Percentiles rank a stretch among this genome's conserved stretches.
These are phyloP conservation scores for Sphyrna mokarran DNA, from an alignment of 2,113 vertebrate species.

Conservation along the genomic window DNA sequence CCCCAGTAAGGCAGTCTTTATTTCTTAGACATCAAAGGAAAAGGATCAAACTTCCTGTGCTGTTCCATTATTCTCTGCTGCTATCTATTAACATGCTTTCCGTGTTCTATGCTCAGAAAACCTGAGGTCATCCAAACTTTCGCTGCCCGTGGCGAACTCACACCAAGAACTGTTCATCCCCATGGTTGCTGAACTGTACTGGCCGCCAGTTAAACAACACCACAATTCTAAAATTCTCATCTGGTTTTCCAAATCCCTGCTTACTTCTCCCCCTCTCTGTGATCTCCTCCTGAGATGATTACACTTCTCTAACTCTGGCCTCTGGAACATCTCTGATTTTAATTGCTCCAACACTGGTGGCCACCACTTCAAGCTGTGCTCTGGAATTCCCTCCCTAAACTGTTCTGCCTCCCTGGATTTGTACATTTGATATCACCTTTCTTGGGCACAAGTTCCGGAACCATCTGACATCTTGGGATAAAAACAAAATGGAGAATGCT, in stretches of 20 bases:
- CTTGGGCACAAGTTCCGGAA: background rate
- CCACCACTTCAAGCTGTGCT: no score
- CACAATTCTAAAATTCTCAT: background rate
- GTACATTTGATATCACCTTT: background rate
- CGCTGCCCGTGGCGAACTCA: background rate
- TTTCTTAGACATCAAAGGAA: background rate
- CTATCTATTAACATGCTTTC: background rate
- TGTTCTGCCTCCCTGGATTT: background rate
- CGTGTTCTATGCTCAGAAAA: background rate
- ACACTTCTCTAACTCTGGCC: no score
- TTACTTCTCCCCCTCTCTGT: background rate
- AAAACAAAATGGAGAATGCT: no score
- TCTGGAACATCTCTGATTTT: no score
- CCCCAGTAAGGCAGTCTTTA: background rate
- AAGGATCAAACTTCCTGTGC: background rate
- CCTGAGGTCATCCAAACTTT: background rate
- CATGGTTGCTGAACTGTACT: background rate
- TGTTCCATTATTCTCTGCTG: background rate
- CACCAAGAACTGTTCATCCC: background rate
- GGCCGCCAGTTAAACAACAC: background rate
- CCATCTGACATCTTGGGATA: no score
- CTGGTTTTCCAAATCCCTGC: background rate
- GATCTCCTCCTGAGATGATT: background rate
- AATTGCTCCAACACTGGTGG: no score
- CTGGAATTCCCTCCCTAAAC: background rate